Evolutionary conservation across 1,140 invertebrate genomes (phyloP), one percentile per base, ranked within the genome.

Genomic region (Prorops nasuta): DNA sequence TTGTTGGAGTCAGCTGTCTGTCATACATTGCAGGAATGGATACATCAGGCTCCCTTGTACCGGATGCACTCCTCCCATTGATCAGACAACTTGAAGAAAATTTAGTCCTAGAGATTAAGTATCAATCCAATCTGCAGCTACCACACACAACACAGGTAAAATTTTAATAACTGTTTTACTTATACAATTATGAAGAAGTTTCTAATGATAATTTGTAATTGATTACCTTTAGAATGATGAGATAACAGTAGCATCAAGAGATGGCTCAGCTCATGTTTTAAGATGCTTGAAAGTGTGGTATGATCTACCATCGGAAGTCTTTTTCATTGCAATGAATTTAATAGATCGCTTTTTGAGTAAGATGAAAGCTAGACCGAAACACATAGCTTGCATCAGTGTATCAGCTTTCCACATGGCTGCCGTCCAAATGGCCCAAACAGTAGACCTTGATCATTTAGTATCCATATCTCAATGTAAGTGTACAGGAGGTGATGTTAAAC

Each of bases 251-350:
- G 84, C 83, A 16, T 86, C 86, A 37, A 79, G 89, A 3, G 87
- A 90, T 75, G 86, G 85, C 38, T 87, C 88, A 1, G 87, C 86
- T 6, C 87, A 90, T 69, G 87, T 89, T 55, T 76, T 91, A 58
- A 81, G 88, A 48, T 90, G 88, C 67, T 79, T 91, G 31, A 91
- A 90, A 74, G 84, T 90, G 52, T 89, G 88, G 87, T 91, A 87
- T 66, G 88, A 90, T 66, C 70, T 90, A 60, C 86, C 88, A 3
- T 84, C 86, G 9, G 86, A 90, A 55, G 86, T 89, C 12, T 82
- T 90, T 51, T 85, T 90, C 67, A 81, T 84, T 49, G 87, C 88
- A 38, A 84, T 89, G 67, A 89, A 86, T 69, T 66, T 88, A 47
- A 87, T 90, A 69, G 89, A 91, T 69, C 80, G 87, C 56, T 90